Base-by-base conservation (phyloP, 1,140 invertebrate genomes). In the Lepidurus arcticus region DNA sequence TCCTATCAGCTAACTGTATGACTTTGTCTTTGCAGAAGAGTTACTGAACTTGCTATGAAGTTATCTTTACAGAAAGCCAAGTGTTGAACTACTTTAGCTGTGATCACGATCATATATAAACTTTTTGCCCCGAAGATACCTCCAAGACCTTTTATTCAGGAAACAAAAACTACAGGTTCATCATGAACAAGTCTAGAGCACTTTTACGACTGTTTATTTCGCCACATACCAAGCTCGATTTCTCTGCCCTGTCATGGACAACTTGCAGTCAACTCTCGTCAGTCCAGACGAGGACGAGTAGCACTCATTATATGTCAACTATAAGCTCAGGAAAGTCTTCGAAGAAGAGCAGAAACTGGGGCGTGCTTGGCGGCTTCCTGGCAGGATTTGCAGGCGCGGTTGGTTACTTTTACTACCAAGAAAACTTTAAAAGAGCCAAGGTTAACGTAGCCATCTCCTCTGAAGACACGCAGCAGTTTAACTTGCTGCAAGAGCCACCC, bases 401-500 rank as follows among this genome's bases (percentile, higher is more conserved):
- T 81, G 85, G 86, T 82, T 89, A 88, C 85, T 84, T 86, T 1
- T 84, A 85, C 44, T 82, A 85, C 75, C 81, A 85, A 79, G 81
- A 84, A 79, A 85, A 85, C 9, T 7, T n/a, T 7, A 16, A 65
- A 43, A 81, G 86, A 43, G 81, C 82, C 2, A 83, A 85, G 76
- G 83, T 86, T 47, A 86, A 86, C 76, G 81, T 87, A 42, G 77
- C 87, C 1, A 85, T 88, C 7, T 84, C 87, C 73, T 83, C 84
- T 9, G 84, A 80, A 5, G 75, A 87, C 78, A 84, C 85, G 2
- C 80, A 84, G 21, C 83, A 87, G 47, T 83, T 86, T 53, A 78
- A 16, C 43, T 45, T 88, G 24, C 82, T 90, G 0, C 86, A 88
- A 77, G 83, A 90, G 44, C 85, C 87, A 79, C 87, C 88, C 16